These are phyloP conservation scores for Neoitamus cyanurus DNA, from an alignment of 2,888 invertebrate genomes.

Conservation along the genomic window DNA sequence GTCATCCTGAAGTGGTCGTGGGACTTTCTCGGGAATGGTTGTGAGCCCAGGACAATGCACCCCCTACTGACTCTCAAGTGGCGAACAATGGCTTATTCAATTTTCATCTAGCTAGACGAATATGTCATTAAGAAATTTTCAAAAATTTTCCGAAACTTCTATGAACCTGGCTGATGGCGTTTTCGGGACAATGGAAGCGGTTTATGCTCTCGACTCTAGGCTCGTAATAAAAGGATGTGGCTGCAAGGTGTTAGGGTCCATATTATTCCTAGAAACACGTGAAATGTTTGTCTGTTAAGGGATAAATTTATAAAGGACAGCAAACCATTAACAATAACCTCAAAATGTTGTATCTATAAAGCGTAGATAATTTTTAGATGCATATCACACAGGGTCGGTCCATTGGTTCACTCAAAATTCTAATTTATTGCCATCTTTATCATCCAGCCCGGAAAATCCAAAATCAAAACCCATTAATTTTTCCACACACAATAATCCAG, in stretches of 20 bases:
- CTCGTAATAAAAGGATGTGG: neutral
- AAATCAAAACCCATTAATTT: too few relatives aligned
- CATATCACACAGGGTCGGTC: too few relatives aligned
- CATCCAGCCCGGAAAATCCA: too few relatives aligned
- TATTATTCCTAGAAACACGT: neutral
- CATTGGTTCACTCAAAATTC: too few relatives aligned
- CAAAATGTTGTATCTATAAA: neutral
- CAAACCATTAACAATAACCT: neutral
- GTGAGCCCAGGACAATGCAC: neutral
- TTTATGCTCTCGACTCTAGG: neutral
- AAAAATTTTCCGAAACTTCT: neutral
- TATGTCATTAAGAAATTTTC: slow-evolving; percentile 11
- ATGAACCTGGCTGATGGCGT: neutral
- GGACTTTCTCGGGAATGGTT: neutral
- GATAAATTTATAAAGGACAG: neutral
- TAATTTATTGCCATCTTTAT: too few relatives aligned
- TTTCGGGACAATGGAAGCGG: neutral
- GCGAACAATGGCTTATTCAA: slow-evolving; percentile 10
- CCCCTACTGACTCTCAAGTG: slow-evolving; percentile 30
- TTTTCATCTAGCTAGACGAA: neutral
- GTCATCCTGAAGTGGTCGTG: neutral
- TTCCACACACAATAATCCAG: too few relatives aligned
- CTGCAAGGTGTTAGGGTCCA: neutral
- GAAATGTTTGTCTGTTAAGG: neutral
- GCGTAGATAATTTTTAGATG: neutral